Percentiles rank a stretch among this genome's conserved stretches.
Evolutionary conservation across 2,888 invertebrate species (phyloP).

Genomic region (Eumacrocentrus americanus): DNA sequence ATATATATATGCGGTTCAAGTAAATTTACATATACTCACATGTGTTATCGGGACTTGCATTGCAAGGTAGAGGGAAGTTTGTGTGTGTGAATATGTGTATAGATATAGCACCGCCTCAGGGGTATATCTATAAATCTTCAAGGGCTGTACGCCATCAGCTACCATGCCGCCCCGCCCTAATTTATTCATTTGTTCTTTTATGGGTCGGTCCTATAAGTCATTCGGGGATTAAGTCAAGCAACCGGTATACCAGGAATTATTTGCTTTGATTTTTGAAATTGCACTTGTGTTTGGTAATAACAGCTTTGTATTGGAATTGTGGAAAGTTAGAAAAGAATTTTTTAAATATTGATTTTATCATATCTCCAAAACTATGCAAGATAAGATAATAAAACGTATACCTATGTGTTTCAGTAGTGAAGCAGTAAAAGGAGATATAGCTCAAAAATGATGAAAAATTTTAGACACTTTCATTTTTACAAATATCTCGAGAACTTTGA

Average conservation of each 20-base stretch:
- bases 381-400: no score
- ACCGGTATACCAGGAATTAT: conserved; percentile 18
- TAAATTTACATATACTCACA: background rate
- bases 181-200: conserved; percentile 59
- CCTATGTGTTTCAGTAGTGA: no score
- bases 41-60: background rate
- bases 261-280: conserved; percentile 12
- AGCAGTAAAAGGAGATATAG: no score
- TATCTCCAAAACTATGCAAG: no score
- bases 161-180: conserved; percentile 57
- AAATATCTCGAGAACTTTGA: no score
- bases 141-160: conserved; percentile 46
- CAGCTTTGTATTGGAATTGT: no score
- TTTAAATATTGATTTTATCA: no score
- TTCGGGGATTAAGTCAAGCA: conserved; percentile 49
- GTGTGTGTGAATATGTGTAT: conserved; percentile 11
- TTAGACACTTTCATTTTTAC: no score
- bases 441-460: no score
- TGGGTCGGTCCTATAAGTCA: conserved; percentile 54
- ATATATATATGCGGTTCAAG: conserved; percentile 6
- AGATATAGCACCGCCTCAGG: conserved; percentile 30
- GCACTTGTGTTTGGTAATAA: background rate
- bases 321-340: no score
- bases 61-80: background rate
- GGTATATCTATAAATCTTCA: conserved; percentile 52